A percentile compares a stretch with the other conserved stretches of the same genome.
Evolutionary conservation across 2,888 invertebrate species (phyloP).

Genomic region (Fragum fragum): DNA sequence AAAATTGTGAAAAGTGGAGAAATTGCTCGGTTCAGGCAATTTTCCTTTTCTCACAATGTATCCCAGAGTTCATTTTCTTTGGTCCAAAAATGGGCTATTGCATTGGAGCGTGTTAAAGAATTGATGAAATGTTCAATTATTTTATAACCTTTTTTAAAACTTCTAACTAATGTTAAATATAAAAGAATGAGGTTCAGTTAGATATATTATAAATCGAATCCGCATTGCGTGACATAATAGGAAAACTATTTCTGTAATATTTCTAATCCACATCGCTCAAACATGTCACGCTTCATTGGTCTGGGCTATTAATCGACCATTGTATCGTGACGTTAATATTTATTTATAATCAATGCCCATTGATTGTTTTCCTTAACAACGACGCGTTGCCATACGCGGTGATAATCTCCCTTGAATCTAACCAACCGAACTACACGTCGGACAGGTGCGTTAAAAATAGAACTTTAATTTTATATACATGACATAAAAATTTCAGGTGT

Average conservation of each 20-base stretch:
- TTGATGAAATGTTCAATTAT: no score
- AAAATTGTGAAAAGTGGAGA: no score
- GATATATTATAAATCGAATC: no score
- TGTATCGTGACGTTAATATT: conserved; percentile 1
- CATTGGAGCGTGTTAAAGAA: no score
- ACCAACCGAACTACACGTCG: conserved; percentile 13
- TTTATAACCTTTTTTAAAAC: no score
- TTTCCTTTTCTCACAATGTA: no score
- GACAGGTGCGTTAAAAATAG: conserved; percentile 32
- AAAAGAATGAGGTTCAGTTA: no score
- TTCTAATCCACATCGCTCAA: not conserved
- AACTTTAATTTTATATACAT: conserved; percentile 14
- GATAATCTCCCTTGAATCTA: conserved; percentile 41
- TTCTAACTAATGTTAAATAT: no score
- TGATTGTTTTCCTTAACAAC: conserved; percentile 52
- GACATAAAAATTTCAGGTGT: conserved; percentile 31
- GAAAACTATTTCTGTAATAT: not conserved
- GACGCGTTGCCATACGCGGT: conserved; percentile 43
- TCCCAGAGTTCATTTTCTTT: no score
- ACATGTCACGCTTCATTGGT: conserved; percentile 9
- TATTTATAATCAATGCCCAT: conserved; percentile 21
- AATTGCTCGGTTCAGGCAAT: no score
- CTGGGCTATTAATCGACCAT: conserved; percentile 3
- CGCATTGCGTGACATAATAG: not conserved
- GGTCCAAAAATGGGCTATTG: no score